These are phyloP conservation scores for Amphilophus citrinellus DNA, from an alignment of 2,113 vertebrate species.

Conservation along the genomic window DNA sequence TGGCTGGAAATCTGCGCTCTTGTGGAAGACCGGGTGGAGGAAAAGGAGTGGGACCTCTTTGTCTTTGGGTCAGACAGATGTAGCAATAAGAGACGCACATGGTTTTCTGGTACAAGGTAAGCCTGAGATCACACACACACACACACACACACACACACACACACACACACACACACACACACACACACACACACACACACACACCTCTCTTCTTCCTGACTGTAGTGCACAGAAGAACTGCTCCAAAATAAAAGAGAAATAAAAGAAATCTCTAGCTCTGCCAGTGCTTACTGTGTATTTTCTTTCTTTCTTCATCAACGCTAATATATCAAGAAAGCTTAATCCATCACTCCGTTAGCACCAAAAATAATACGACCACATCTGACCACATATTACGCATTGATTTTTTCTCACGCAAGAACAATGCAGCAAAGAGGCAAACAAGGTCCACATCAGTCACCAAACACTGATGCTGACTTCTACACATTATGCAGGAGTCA, in stretches of 20 bases:
- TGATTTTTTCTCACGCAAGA: background rate
- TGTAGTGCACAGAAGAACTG: background rate
- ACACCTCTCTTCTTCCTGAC: too few species aligned
- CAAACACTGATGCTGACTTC: background rate
- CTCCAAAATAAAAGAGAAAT: background rate
- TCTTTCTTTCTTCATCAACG: background rate
- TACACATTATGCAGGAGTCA: background rate
- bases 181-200: too few species aligned
- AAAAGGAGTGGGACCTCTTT: slow-evolving; percentile 60
- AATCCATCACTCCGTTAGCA: background rate
- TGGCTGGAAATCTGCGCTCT: slow-evolving; percentile 67
- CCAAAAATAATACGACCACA: background rate
- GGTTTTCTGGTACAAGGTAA: background rate
- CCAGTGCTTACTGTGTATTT: background rate
- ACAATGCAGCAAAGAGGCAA: background rate
- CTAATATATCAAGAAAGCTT: background rate
- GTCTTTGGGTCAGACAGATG: slow-evolving; percentile 70
- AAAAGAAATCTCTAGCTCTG: background rate
- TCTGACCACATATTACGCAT: background rate
- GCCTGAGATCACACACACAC: background rate
- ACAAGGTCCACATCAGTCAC: background rate
- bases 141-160: background rate
- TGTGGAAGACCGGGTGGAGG: slow-evolving; percentile 57
- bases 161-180: too few species aligned
- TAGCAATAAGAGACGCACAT: slow-evolving; percentile 12